Percentiles rank a stretch among this genome's conserved stretches.
Evolutionary conservation across 2,113 vertebrate genomes (phyloP).

Genomic region (Nothoprocta perdicaria): DNA sequence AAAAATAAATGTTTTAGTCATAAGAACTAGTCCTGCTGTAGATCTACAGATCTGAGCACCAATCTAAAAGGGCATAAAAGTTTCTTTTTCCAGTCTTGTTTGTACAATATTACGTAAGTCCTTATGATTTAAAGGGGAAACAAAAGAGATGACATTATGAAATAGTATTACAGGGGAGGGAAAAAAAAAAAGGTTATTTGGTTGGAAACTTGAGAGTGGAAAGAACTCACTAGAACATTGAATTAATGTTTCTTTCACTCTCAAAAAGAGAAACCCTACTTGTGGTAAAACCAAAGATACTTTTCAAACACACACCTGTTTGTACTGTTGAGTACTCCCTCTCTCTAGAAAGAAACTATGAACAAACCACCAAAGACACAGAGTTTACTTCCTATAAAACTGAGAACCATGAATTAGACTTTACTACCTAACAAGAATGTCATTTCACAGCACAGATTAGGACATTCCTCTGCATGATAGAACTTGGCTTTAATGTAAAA

Average conservation of each 20-base stretch:
- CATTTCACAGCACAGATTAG: conserved; percentile 43
- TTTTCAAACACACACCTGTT: conserved; percentile 9
- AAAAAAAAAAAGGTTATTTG: not conserved
- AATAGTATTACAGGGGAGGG: not conserved
- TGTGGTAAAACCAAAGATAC: not conserved
- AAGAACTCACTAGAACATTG: not conserved
- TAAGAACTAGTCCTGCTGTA: not conserved
- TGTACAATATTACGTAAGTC: not conserved
- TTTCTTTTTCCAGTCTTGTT: not conserved
- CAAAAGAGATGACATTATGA: not conserved
- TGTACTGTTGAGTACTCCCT: not conserved
- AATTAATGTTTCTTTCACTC: not conserved
- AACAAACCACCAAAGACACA: conserved; percentile 27
- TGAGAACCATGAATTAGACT: conserved; percentile 8
- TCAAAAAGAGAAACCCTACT: not conserved
- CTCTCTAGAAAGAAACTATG: conserved; percentile 42
- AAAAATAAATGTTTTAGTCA: not conserved
- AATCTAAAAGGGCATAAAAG: not conserved
- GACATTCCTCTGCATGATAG: not conserved
- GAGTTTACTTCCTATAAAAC: conserved; percentile 51
- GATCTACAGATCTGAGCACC: not conserved
- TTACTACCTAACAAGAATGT: conserved; percentile 48
- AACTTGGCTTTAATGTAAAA: conserved; percentile 24
- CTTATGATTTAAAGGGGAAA: not conserved
- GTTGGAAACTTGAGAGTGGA: not conserved